These are phyloP conservation scores for Falco cherrug DNA, from an alignment of 2,797 vertebrate genomes.

Conservation along the genomic window DNA sequence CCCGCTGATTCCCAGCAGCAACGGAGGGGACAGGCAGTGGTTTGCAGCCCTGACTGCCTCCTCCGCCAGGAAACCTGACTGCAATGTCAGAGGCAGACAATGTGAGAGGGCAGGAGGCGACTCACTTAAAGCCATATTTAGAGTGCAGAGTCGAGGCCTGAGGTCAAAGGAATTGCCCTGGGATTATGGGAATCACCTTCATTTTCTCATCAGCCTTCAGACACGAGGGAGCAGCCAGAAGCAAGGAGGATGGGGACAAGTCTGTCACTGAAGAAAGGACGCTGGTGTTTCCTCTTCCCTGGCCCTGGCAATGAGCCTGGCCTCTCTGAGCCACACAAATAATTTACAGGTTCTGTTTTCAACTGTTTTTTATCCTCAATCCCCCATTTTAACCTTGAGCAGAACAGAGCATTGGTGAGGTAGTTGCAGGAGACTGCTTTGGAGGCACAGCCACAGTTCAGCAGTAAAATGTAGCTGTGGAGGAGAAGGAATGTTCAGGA, in stretches of 20 bases:
- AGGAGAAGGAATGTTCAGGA: not conserved
- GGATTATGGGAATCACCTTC: slow-evolving; percentile 38
- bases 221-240: not conserved
- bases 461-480: not conserved
- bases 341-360: not conserved
- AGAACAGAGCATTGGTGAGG: not conserved
- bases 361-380: not conserved
- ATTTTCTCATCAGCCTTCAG: not conserved
- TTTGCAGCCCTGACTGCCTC: not conserved
- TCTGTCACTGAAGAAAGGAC: not conserved
- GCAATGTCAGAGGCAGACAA: slow-evolving; percentile 7
- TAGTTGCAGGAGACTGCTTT: not conserved
- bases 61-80: not conserved
- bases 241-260: not conserved
- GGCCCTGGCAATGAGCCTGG: slow-evolving; percentile 46
- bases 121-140: slow-evolving; percentile 18
- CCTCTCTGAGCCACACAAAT: not conserved
- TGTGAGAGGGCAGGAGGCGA: slow-evolving; percentile 35
- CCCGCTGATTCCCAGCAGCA: accelerated
- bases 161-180: slow-evolving; percentile 53
- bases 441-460: not conserved
- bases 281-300: not conserved
- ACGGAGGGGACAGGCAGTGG: not conserved
- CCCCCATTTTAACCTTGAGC: not conserved
- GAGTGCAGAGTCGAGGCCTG: not conserved